phyloP scores from a whole-genome alignment of 1,140 invertebrate genomes.

The Manduca sexta region DNA sequence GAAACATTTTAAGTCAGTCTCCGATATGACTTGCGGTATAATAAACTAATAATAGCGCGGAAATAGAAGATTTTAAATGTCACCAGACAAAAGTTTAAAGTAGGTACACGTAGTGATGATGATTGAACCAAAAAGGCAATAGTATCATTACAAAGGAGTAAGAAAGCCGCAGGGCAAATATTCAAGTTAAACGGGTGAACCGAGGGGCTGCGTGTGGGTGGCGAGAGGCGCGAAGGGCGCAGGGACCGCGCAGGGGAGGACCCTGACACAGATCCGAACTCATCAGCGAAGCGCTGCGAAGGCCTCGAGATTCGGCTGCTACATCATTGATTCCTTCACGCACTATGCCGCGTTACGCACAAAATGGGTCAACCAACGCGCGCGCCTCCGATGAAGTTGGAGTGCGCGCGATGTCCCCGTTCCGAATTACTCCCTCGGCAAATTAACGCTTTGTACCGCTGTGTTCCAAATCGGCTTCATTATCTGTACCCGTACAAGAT shows the following conservation, averaged over 20 bases:
- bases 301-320: constrained; percentile 61
- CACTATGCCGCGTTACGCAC: constrained; percentile 49
- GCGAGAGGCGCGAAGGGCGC: constrained; percentile 38
- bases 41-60: too few relatives aligned
- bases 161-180: constrained; percentile 51
- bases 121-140: too few relatives aligned
- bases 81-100: too few relatives aligned
- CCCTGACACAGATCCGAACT: constrained; percentile 68
- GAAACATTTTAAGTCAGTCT: too few relatives aligned
- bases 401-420: constrained; percentile 48
- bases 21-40: too few relatives aligned
- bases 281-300: constrained; percentile 52
- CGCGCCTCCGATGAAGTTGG: constrained; percentile 30
- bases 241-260: constrained; percentile 52
- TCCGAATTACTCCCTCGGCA: constrained; percentile 50
- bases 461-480: constrained; percentile 33
- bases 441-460: constrained; percentile 42
- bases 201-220: constrained; percentile 28
- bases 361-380: constrained; percentile 66
- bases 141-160: constrained; percentile 37
- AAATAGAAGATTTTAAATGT: too few relatives aligned
- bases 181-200: constrained; percentile 56
- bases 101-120: too few relatives aligned
- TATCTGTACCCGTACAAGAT: too few relatives aligned
- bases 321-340: constrained; percentile 60